A percentile compares a stretch with the other conserved stretches of the same genome.
Conservation (phyloP, 2,888 invertebrate species). For the Troides oblongomaculatus region DNA sequence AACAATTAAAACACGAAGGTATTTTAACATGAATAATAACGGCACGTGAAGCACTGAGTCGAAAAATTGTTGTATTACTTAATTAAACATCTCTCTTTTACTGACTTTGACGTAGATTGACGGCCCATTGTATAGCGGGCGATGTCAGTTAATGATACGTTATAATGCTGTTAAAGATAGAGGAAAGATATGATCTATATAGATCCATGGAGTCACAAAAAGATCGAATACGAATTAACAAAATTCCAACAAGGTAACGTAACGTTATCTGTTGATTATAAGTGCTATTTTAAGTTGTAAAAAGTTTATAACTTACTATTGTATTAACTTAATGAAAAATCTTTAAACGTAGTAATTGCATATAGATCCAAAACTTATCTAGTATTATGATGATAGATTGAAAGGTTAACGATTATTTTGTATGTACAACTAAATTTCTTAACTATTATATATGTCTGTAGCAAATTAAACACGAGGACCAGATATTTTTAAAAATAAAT, state of each 20-base stretch:
- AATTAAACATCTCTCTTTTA: constrained; percentile 16
- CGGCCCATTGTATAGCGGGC: constrained; percentile 25
- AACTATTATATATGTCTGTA: no score
- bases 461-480: no score
- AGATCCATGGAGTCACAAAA: constrained; percentile 9
- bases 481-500: no score
- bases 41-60: constrained; percentile 18
- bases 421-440: no score
- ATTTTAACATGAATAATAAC: neutral
- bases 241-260: constrained; percentile 2
- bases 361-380: neutral
- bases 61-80: constrained; percentile 16
- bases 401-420: no score
- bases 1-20: neutral
- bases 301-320: no score
- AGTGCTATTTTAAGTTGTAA: neutral
- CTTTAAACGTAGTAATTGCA: no score
- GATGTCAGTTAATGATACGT: constrained; percentile 27
- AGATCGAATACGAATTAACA: constrained; percentile 4
- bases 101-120: constrained; percentile 26
- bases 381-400: neutral
- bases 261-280: neutral
- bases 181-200: constrained; percentile 24
- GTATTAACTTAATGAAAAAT: neutral
- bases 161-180: constrained; percentile 23